Base-by-base conservation (phyloP, 2,888 invertebrate genomes). In the Stenodema calcarata region DNA sequence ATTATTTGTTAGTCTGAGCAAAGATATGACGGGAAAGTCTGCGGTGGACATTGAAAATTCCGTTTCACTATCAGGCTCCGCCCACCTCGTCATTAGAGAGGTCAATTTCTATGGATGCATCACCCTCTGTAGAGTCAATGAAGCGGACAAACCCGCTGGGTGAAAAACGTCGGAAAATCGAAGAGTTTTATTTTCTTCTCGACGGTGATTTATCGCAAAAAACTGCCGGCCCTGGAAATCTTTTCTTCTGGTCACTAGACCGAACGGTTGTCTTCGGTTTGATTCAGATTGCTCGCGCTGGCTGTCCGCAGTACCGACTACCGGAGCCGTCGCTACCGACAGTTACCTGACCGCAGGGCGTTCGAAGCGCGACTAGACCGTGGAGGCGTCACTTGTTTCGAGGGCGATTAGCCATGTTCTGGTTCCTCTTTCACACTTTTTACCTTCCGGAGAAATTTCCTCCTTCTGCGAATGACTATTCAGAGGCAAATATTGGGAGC, bases 301-400 rank as follows among this genome's bases (percentile, higher is more conserved):
- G 35, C 2, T 73, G 35, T 35, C 47, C 54, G 9, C 70, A 28
- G n/a, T 18, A 28, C n/a, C 35, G 28, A 50, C 27, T 28, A 28
- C 28, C 30, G 35, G 27, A 78, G 9, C n/a, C 42, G 78, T 23
- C 27, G 50, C 30, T 1, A 18, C 30, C 18, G 47, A 54, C 80
- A 80, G 80, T 80, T 80, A 80, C 54, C 47, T 47, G 80, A 80
- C 80, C 80, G 80, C 80, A 80, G 80, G 35, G n/a, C 30, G 70
- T 30, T 70, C 28, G 30, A 70, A 1, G 70, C 18, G 70, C 41
- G 76, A 76, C 14, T 9, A 35, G 28, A 47, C 78, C 78, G 44
- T 78, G 44, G 23, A 78, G 42, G 42, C 44, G 41, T 75, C 35
- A 11, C 30, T 30, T 18, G 78, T 73, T 73, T 35, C 35, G 18